Base-by-base conservation (phyloP, 2,888 invertebrate species). In the Aelia acuminata region DNA sequence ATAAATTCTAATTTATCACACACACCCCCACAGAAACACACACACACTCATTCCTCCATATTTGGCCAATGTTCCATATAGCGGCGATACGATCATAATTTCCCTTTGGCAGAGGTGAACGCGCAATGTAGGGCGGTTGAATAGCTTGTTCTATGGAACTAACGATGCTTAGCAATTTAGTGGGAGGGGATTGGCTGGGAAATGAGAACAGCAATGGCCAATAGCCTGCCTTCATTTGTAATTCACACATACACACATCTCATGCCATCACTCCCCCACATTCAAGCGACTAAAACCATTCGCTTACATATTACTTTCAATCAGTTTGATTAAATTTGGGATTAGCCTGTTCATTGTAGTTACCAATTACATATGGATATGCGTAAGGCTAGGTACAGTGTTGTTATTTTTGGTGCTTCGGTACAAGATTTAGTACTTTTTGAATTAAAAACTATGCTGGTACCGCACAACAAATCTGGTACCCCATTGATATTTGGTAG, bases 151-250 rank as follows among this genome's bases (percentile, higher is more conserved):
- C 63, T 63, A 63, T 26, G 31, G 31, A 63, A 63, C 63, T 63
- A 63, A 63, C 63, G 63, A 63, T 63, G 63, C 63, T 63, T 63
- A 63, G 11, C 63, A 63, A 63, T 63, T 63, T 63, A 63, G 13
- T 18, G 63, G 31, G 31, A 31, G 31, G 31, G 63, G 63, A 63
- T 63, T 31, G 63, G 31, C 63, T 63, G 63, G 15, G 31, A 63
- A 63, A 35, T 63, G 63, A 63, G 63, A 63, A 63, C 63, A 31
- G 18, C 31, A 63, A 35, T 63, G 31, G 63, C 63, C 31, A 63
- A 63, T 63, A 63, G 63, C 13, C 26, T 8, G 8, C 15, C 63
- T 63, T 63, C 63, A 63, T 63, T 63, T 63, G 31, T 63, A 63
- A 63, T 63, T 63, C 31, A 31, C 31, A 63, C 31, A 63, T n/a